Evolutionary conservation across 2,797 vertebrate species (phyloP).

Genomic region (Tachyglossus aculeatus): DNA sequence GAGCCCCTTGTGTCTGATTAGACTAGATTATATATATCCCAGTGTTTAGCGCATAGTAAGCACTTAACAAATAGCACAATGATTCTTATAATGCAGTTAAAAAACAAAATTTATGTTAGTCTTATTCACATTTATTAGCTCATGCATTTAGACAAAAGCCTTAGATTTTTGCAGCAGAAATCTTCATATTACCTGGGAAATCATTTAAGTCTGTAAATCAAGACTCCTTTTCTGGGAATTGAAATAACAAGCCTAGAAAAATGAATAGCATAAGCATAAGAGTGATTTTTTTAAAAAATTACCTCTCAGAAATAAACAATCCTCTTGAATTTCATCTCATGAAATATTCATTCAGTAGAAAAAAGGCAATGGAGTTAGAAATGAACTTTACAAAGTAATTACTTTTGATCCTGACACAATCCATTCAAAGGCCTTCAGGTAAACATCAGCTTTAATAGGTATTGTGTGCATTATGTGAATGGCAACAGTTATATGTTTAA

Average conservation of each 20-base stretch:
- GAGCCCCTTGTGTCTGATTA: too few relatives aligned
- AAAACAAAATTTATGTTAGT: too few relatives aligned
- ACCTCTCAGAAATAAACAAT: constrained; percentile 60
- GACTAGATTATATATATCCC: too few relatives aligned
- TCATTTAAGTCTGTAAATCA: too few relatives aligned
- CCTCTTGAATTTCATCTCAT: constrained; percentile 53
- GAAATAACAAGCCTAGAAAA: constrained; percentile 48
- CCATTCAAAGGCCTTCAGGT: constrained; percentile 66
- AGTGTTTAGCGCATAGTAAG: too few relatives aligned
- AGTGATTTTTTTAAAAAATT: constrained; percentile 59
- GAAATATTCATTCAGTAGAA: constrained; percentile 72
- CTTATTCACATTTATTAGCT: too few relatives aligned
- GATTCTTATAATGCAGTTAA: too few relatives aligned
- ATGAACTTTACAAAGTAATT: constrained; percentile 76
- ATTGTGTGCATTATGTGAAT: constrained; percentile 24
- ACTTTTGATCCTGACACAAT: constrained; percentile 69
- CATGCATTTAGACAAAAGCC: too few relatives aligned
- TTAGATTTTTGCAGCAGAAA: too few relatives aligned
- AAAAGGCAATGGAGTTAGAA: constrained; percentile 47
- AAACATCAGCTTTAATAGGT: constrained; percentile 46
- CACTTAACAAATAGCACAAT: too few relatives aligned
- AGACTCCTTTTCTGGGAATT: constrained; percentile 39
- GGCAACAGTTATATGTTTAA: constrained; percentile 5
- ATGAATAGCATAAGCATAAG: constrained; percentile 36
- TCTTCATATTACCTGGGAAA: too few relatives aligned